phyloP scores from a whole-genome alignment of 2,113 vertebrate species.

The Hucho hucho region DNA sequence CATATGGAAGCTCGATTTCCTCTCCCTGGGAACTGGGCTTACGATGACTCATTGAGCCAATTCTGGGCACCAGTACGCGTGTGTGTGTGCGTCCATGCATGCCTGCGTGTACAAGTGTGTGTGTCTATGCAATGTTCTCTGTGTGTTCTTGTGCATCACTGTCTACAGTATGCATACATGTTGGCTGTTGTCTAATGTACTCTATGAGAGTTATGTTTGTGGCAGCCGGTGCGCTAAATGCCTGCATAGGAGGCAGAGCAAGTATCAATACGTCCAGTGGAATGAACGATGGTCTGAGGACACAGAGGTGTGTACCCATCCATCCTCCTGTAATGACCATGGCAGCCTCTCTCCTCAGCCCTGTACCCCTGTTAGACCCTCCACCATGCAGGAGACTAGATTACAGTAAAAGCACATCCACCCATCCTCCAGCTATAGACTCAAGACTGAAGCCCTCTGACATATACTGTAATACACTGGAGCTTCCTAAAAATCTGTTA shows the following conservation, averaged over 20 bases:
- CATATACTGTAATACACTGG: too few species aligned
- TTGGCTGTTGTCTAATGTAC: background rate
- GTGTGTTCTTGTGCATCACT: background rate
- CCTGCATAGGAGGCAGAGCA: slow-evolving; percentile 48
- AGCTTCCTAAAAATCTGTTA: too few species aligned
- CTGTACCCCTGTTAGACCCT: background rate
- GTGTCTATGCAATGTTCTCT: background rate
- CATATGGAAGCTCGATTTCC: background rate
- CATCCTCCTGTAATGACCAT: slow-evolving; percentile 21
- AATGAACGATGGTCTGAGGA: slow-evolving; percentile 34
- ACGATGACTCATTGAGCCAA: background rate
- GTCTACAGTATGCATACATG: background rate
- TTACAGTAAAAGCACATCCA: background rate
- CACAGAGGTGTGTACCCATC: slow-evolving; percentile 9
- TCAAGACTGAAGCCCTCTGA: too few species aligned
- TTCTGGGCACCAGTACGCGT: slow-evolving; percentile 2
- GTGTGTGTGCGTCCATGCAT: background rate
- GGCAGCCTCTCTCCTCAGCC: slow-evolving; percentile 29
- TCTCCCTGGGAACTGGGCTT: background rate
- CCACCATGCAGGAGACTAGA: background rate
- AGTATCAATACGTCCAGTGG: slow-evolving; percentile 38
- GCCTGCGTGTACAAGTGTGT: background rate
- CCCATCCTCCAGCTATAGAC: too few species aligned
- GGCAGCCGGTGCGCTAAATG: slow-evolving; percentile 39
- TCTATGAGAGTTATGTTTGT: background rate